Evolutionary conservation across 2,797 vertebrate genomes (phyloP).

Genomic region (Pangasius macronema): DNA sequence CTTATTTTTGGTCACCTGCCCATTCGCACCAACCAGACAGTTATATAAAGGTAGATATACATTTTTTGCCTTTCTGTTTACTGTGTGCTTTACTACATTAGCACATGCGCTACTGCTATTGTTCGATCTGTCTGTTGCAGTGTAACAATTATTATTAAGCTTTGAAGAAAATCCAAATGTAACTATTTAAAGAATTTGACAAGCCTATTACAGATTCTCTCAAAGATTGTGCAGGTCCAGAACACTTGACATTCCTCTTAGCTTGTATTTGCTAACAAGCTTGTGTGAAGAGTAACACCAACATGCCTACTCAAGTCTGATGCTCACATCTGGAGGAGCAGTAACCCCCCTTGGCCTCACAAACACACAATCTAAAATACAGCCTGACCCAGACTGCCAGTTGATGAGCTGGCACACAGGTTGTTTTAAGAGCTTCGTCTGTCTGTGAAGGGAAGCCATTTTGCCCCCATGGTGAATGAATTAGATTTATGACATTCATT

Average conservation of each 20-base stretch:
- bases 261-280: slow-evolving; percentile 51
- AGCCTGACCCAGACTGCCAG: slow-evolving; percentile 35
- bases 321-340: slow-evolving; percentile 56
- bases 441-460: slow-evolving; percentile 52
- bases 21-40: neutral
- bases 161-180: neutral
- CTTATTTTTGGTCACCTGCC: neutral
- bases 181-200: neutral
- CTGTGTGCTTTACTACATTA: neutral
- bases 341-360: slow-evolving; percentile 25
- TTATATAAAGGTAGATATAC: neutral
- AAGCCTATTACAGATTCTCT: neutral
- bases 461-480: slow-evolving; percentile 45
- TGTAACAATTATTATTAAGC: neutral
- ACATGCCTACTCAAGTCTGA: slow-evolving; percentile 34
- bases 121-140: neutral
- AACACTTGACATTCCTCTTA: neutral
- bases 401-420: slow-evolving; percentile 52
- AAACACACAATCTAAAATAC: slow-evolving; percentile 44
- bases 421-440: slow-evolving; percentile 35
- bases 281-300: slow-evolving; percentile 55
- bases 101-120: neutral
- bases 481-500: slow-evolving; percentile 70
- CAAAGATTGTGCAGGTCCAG: neutral
- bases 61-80: neutral